Percentiles rank a stretch among this genome's conserved stretches.
Conservation (phyloP, 2,888 invertebrate species). For the Acleris holmiana region DNA sequence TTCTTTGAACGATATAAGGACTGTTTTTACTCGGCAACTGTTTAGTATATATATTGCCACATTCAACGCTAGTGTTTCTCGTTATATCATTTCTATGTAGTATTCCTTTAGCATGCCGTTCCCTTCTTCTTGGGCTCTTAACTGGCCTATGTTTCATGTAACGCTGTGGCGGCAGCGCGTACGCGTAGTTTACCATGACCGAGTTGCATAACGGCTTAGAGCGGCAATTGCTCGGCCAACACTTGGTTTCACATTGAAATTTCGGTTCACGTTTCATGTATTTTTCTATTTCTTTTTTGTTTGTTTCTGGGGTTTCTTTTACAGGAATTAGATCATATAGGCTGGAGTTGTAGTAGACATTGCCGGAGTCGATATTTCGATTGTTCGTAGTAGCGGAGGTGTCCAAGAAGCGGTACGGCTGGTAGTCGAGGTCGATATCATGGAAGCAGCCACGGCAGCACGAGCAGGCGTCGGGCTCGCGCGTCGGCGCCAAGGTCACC, state of each 20-base stretch:
- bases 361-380: slow-evolving; percentile 43
- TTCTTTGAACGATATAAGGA: slow-evolving; percentile 41
- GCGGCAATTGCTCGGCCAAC: slow-evolving; percentile 51
- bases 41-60: slow-evolving; percentile 2
- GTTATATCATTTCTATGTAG: neutral
- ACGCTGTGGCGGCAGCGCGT: slow-evolving; percentile 30
- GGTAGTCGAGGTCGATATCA: slow-evolving; percentile 58
- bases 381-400: slow-evolving; percentile 6
- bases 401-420: slow-evolving; percentile 14
- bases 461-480: slow-evolving; percentile 62
- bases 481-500: slow-evolving; percentile 2
- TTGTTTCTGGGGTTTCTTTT: slow-evolving; percentile 58
- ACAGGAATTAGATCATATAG: slow-evolving; percentile 71
- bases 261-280: slow-evolving; percentile 48
- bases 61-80: slow-evolving; percentile 3
- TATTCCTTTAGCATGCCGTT: neutral
- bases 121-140: slow-evolving; percentile 11
- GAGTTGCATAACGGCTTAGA: slow-evolving; percentile 43
- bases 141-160: neutral
- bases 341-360: slow-evolving; percentile 63
- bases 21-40: neutral
- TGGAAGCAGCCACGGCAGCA: slow-evolving; percentile 63
- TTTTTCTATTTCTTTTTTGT: slow-evolving; percentile 36
- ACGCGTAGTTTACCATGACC: slow-evolving; percentile 43
- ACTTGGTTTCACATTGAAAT: slow-evolving; percentile 43